Conservation (phyloP, 1,140 invertebrate genomes). For the Mycetomoellerius zeteki region DNA sequence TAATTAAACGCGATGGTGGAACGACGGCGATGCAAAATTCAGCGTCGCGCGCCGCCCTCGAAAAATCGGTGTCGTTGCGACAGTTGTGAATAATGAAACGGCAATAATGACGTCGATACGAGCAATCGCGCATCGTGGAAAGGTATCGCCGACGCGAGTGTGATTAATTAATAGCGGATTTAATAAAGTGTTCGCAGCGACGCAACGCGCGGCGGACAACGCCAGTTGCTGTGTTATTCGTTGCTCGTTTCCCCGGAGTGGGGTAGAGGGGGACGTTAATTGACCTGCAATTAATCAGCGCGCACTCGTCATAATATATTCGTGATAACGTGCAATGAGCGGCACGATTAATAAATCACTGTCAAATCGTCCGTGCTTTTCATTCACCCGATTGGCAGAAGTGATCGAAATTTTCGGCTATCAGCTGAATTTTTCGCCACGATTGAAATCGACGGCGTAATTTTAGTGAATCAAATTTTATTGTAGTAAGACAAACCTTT, state of each 20-base stretch:
- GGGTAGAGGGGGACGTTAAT: conserved; percentile 21
- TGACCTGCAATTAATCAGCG: conserved; percentile 62
- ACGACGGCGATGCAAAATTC: conserved; percentile 47
- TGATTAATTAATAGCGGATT: conserved; percentile 59
- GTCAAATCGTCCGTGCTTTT: conserved; percentile 8
- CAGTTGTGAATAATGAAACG: conserved; percentile 58
- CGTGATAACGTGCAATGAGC: conserved; percentile 50
- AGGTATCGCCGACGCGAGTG: conserved; percentile 26
- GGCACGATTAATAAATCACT: conserved; percentile 59
- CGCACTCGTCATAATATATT: conserved; percentile 60
- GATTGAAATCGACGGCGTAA: background rate
- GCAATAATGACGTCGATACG: conserved; percentile 57
- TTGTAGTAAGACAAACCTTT: background rate
- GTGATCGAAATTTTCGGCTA: background rate
- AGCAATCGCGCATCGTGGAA: conserved; percentile 37
- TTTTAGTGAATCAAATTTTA: background rate
- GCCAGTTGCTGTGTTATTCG: conserved; percentile 33
- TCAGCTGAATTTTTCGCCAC: background rate
- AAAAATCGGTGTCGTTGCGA: conserved; percentile 36
- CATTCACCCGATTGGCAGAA: conserved; percentile 4
- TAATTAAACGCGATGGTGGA: conserved; percentile 47
- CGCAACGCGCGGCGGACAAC: background rate
- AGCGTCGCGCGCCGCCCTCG: conserved; percentile 1
- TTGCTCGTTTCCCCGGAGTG: conserved; percentile 26
- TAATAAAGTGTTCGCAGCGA: conserved; percentile 52